Evolutionary conservation across 2,888 invertebrate species (phyloP).

Genomic region (Neria commutata): DNA sequence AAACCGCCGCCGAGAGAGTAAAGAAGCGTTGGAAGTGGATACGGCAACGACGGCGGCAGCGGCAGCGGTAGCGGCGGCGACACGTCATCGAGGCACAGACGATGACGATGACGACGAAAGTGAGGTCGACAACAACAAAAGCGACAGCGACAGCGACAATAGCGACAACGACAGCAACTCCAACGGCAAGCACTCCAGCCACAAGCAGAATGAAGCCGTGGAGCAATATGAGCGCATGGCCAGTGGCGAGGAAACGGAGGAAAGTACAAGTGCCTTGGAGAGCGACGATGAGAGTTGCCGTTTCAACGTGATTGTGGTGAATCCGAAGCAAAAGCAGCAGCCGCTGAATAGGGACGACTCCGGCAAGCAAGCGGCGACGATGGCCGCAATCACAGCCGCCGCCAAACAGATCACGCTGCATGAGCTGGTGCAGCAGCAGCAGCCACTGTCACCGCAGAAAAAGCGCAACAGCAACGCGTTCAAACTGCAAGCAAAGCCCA

Average conservation of each 20-base stretch:
- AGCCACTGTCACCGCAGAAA: background rate
- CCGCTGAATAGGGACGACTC: too few species aligned
- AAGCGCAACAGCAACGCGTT: background rate
- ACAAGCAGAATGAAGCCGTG: background rate
- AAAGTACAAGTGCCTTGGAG: background rate
- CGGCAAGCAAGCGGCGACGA: background rate
- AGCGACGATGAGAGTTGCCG: background rate
- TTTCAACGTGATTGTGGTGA: too few species aligned
- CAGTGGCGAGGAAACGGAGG: background rate
- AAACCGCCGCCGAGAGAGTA: constrained; percentile 10
- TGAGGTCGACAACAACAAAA: background rate
- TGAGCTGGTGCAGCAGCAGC: constrained; percentile 1
- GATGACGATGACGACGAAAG: constrained; percentile 13
- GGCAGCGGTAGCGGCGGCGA: constrained; percentile 29
- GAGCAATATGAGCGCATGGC: background rate
- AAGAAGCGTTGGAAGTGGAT: background rate
- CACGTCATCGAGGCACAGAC: too few species aligned
- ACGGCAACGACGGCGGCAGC: constrained; percentile 19
- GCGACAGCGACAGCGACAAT: background rate
- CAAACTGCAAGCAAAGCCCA: background rate
- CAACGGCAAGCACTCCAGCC: background rate
- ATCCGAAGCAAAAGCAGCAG: background rate
- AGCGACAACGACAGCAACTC: background rate
- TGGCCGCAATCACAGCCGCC: too few species aligned
- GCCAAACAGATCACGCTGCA: background rate